Evolutionary conservation across 2,797 vertebrate species (phyloP), one percentile per base, ranked within the genome.

Genomic region (Pipistrellus nathusii): DNA sequence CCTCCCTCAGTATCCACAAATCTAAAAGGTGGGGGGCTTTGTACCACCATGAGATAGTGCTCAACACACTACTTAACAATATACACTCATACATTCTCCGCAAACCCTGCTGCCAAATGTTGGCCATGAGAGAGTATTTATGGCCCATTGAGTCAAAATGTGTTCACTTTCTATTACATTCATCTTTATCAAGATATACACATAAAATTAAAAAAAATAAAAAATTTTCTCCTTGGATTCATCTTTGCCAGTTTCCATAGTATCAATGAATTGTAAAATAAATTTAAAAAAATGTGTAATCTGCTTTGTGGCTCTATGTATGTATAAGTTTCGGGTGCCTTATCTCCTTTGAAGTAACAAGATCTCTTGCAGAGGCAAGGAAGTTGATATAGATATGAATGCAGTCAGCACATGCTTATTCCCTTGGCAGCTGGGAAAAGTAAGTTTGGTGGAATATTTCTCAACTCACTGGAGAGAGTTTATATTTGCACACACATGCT

Each of bases 1-100:
- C 21, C 83, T 96, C 32, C 21, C 86, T 96, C 32, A n/a, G 75
- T 51, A 82, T 93, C 88, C 51, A 91, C 89, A 89, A 72, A 95
- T 95, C 64, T 91, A 82, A 77, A 96, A 85, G 32, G 11, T 3
- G 88, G 44, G 44, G 18, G 32, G 46, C 44, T 96, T 85, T 86
- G 44, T 5, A 66, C 44, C 41, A 30, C 32, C 64, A 10, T 11
- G 46, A 90, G 25, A 83, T 59, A 82, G 30, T 48, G 57, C 85
- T 94, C 17, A 53, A n/a, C 75, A 85, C 51, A 69, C 71, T 87
- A 57, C 85, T 91, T 93, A 93, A 91, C 92, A 90, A 88, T 92
- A 95, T 46, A 57, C 76, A 93, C 20, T 82, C 68, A 81, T 11
- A 78, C 30, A 81, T 6, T 81, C 55, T 41, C 62, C 73, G 30